Conservation (phyloP, 1,140 invertebrate genomes). For the Potamilus streckersoni region DNA sequence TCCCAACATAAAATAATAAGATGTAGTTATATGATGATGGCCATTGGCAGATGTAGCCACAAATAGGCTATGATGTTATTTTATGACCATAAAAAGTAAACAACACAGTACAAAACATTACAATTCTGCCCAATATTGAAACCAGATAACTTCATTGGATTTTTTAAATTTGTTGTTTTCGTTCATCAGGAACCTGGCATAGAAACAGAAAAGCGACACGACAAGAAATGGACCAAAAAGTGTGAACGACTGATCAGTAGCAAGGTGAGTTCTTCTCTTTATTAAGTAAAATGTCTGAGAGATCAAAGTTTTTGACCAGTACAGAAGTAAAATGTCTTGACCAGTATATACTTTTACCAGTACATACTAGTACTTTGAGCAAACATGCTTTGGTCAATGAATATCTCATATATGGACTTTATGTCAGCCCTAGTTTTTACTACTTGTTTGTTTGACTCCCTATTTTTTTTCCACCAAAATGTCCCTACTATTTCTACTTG, state of each 20-base stretch:
- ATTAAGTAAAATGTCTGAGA: not conserved
- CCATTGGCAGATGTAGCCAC: too few species aligned
- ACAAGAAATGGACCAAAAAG: constrained; percentile 57
- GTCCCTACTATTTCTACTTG: too few species aligned
- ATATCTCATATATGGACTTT: too few species aligned
- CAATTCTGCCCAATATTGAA: not conserved
- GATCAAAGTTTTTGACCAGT: not conserved
- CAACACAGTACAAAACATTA: not conserved
- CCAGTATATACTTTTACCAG: not conserved
- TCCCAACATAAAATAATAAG: too few species aligned
- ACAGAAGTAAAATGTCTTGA: not conserved
- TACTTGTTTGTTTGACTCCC: too few species aligned
- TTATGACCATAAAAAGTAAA: not conserved
- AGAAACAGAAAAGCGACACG: constrained; percentile 40
- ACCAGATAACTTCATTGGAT: too few species aligned
- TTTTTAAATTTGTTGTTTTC: not conserved
- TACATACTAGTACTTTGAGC: too few species aligned
- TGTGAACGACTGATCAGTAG: constrained; percentile 52
- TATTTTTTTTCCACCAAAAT: too few species aligned
- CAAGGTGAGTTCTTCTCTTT: constrained; percentile 39
- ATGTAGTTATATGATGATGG: too few species aligned
- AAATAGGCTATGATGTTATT: too few species aligned
- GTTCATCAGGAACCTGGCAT: constrained; percentile 36
- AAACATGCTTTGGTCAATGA: too few species aligned
- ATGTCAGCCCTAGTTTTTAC: too few species aligned